A percentile compares a stretch with the other conserved stretches of the same genome.
phyloP scores from a whole-genome alignment of 2,797 vertebrate genomes.

The Rhadinocentrus ornatus region DNA sequence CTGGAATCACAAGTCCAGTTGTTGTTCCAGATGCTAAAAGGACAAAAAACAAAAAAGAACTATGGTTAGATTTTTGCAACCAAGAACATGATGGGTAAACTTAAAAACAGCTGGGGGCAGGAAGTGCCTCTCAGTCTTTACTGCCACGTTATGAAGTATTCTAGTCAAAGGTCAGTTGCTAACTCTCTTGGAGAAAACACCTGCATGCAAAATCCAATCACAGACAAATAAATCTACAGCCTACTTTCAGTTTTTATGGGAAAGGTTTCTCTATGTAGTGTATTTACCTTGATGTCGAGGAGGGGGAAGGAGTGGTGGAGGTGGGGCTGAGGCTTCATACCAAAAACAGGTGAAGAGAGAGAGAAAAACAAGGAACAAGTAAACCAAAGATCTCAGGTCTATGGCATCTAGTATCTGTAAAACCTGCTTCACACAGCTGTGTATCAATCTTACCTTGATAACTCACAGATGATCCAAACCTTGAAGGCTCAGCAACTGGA shows the following conservation, averaged over 20 bases:
- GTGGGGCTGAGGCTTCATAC: constrained; percentile 56
- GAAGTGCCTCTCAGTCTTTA: not conserved
- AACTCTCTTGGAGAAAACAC: not conserved
- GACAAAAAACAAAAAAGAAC: not conserved
- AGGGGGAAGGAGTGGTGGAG: constrained; percentile 30
- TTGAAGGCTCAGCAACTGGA: constrained; percentile 13
- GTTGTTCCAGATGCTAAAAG: constrained; percentile 44
- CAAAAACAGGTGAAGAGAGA: constrained; percentile 1
- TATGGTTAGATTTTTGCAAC: not conserved
- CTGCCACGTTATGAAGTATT: not conserved
- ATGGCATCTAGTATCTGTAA: not conserved
- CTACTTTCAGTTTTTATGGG: not conserved
- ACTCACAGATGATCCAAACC: not conserved
- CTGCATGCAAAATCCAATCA: not conserved
- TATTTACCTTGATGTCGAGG: constrained; percentile 51
- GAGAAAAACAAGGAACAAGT: not conserved
- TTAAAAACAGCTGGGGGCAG: too few species aligned
- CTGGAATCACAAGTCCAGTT: constrained; percentile 43
- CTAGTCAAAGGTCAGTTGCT: not conserved
- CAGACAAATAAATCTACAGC: not conserved
- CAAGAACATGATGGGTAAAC: not conserved
- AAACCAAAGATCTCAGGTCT: constrained; percentile 1
- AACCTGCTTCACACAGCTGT: not conserved
- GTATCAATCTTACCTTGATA: constrained; percentile 51
- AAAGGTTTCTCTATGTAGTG: not conserved